phyloP scores from a whole-genome alignment of 1,140 invertebrate genomes.

The Ectropis grisescens region DNA sequence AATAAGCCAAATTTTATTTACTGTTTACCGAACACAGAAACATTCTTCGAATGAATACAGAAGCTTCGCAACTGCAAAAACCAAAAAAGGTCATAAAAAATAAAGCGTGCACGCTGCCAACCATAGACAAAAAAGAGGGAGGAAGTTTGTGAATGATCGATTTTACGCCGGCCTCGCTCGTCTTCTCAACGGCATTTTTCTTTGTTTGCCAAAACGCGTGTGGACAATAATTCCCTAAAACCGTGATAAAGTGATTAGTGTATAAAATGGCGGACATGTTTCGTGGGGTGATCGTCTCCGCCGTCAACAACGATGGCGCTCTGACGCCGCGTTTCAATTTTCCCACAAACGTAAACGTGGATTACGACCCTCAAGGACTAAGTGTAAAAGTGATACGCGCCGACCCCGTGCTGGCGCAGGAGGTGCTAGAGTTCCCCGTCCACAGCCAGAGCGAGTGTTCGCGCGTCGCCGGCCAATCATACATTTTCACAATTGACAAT shows the following conservation, averaged over 20 bases:
- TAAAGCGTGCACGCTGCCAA: conserved; percentile 32
- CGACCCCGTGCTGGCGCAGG: conserved; percentile 54
- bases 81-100: no score
- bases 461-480: conserved; percentile 75
- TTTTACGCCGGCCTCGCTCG: conserved; percentile 65
- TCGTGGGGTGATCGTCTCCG: conserved; percentile 77
- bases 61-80: no score
- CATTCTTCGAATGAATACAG: no score
- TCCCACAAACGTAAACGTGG: conserved; percentile 77
- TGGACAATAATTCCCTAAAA: conserved; percentile 39
- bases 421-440: conserved; percentile 77
- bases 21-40: no score
- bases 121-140: conserved; percentile 57
- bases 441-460: conserved; percentile 78
- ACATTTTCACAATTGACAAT: conserved; percentile 79
- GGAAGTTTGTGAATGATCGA: conserved; percentile 67
- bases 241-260: conserved; percentile 27
- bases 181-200: conserved; percentile 62
- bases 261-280: conserved; percentile 79
- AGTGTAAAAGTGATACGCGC: conserved; percentile 76
- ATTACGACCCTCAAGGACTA: conserved; percentile 83
- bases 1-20: no score
- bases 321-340: conserved; percentile 77
- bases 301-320: conserved; percentile 77
- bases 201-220: conserved; percentile 60